Evolutionary conservation across 2,888 invertebrate species (phyloP).

Genomic region (Habroteleia sp.): DNA sequence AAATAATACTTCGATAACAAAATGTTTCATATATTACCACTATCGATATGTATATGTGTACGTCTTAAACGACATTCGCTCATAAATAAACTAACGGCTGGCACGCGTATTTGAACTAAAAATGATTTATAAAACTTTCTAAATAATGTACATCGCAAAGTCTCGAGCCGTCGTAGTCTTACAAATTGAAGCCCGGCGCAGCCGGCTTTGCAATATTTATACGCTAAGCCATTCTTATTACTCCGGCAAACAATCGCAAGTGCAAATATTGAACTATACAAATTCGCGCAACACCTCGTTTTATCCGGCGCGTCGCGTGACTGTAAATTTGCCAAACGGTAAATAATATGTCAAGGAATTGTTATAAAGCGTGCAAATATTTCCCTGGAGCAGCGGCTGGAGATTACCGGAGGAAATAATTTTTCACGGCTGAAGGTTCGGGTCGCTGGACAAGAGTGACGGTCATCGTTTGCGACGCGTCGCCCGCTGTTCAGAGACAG

Average conservation of each 20-base stretch:
- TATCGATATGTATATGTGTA: too few relatives aligned
- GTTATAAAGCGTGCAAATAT: constrained; percentile 54
- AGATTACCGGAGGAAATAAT: constrained; percentile 43
- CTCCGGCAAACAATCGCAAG: constrained; percentile 45
- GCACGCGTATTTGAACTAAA: too few relatives aligned
- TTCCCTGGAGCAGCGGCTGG: constrained; percentile 7
- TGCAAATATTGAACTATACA: constrained; percentile 46
- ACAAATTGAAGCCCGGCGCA: constrained; percentile 30
- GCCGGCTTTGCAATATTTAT: constrained; percentile 22
- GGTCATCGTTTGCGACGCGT: constrained; percentile 36
- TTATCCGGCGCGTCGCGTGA: constrained; percentile 10
- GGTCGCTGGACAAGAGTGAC: constrained; percentile 33
- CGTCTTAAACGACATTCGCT: too few relatives aligned
- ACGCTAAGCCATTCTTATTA: constrained; percentile 46
- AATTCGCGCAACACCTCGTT: constrained; percentile 34
- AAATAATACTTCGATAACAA: too few relatives aligned
- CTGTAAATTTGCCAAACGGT: constrained; percentile 30
- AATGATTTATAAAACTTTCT: too few relatives aligned
- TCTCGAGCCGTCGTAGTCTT: too few relatives aligned
- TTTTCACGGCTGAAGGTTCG: constrained; percentile 38
- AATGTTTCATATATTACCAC: too few relatives aligned
- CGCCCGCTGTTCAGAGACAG: constrained; percentile 40
- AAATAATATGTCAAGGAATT: constrained; percentile 45
- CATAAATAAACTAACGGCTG: too few relatives aligned
- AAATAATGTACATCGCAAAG: background rate